These are phyloP conservation scores for Stenodera caucasica DNA, from an alignment of 2,888 invertebrate species.

Conservation along the genomic window DNA sequence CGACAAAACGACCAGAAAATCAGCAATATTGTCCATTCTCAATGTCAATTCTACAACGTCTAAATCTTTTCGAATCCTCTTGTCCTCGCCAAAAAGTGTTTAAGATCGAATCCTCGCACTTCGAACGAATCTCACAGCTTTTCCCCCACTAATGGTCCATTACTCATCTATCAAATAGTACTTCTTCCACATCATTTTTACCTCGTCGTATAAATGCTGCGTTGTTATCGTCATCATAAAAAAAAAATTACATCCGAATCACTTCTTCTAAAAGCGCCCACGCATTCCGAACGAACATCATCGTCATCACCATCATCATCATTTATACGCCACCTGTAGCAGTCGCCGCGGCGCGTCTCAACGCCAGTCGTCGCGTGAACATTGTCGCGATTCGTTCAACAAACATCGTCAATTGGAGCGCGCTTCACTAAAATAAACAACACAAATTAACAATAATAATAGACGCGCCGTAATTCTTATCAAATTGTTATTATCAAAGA, in stretches of 20 bases:
- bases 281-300: background rate
- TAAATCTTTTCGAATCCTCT: background rate
- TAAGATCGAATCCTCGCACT: background rate
- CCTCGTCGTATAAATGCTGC: background rate
- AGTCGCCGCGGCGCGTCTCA: slow-evolving; percentile 23
- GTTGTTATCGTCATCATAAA: background rate
- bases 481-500: too few species aligned
- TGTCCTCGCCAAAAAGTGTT: background rate
- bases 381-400: slow-evolving; percentile 2
- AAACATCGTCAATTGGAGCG: background rate
- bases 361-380: slow-evolving; percentile 30
- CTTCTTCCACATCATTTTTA: background rate
- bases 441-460: background rate
- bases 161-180: background rate
- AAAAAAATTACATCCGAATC: background rate
- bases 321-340: slow-evolving; percentile 28
- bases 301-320: slow-evolving; percentile 5
- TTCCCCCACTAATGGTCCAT: background rate
- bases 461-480: background rate
- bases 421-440: background rate
- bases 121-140: background rate
- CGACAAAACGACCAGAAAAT: too few species aligned
- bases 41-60: background rate
- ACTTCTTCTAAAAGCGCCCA: background rate
- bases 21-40: background rate